These are phyloP conservation scores for Mesoclemmys tuberculata DNA, from an alignment of 2,113 vertebrate genomes.

Conservation along the genomic window DNA sequence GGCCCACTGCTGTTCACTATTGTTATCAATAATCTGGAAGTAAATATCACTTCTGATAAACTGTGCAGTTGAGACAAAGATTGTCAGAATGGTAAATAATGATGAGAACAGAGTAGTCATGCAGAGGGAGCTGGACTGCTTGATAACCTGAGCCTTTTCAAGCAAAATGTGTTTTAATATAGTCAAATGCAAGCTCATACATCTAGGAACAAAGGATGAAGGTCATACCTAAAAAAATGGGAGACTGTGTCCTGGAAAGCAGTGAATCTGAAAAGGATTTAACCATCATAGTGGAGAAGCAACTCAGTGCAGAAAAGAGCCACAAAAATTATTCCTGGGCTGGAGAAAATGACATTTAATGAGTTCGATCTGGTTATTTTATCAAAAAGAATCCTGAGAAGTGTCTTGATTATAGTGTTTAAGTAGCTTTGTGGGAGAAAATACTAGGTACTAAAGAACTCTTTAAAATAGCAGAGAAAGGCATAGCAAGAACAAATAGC, in stretches of 20 bases:
- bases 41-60: not conserved
- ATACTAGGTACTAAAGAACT: not conserved
- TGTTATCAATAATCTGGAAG: not conserved
- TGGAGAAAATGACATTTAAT: not conserved
- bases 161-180: not conserved
- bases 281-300: conserved; percentile 15
- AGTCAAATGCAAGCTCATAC: not conserved
- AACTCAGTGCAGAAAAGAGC: conserved; percentile 13
- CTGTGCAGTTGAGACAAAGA: not conserved
- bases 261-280: not conserved
- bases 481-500: not conserved
- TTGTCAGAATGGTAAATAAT: not conserved
- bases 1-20: not conserved
- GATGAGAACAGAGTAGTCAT: not conserved
- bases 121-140: not conserved
- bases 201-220: not conserved
- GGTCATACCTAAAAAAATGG: not conserved
- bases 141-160: not conserved
- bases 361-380: not conserved
- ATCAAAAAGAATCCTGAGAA: not conserved
- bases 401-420: not conserved
- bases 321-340: not conserved
- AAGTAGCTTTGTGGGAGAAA: not conserved
- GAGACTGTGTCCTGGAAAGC: not conserved
- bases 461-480: fast-evolving